phyloP scores from a whole-genome alignment of 2,888 invertebrate species.

The Drosophila niveifrons region DNA sequence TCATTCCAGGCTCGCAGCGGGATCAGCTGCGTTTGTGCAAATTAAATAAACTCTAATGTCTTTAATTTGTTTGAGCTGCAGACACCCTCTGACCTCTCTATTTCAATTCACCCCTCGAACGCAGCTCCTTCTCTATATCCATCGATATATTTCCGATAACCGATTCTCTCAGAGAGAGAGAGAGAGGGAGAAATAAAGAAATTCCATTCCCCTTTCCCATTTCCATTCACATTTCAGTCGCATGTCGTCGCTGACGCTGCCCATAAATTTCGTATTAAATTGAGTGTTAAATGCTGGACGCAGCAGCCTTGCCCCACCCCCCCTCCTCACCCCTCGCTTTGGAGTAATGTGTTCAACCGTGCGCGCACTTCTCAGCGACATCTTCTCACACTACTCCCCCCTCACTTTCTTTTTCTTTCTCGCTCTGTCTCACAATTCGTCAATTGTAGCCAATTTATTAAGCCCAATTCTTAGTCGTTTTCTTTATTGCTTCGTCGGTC shows the following conservation, averaged over 20 bases:
- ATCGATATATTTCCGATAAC: constrained; percentile 34
- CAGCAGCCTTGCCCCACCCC: constrained; percentile 35
- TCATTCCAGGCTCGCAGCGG: constrained; percentile 28
- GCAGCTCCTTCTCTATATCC: constrained; percentile 10
- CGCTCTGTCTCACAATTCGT: constrained; percentile 55
- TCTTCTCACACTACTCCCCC: constrained; percentile 4
- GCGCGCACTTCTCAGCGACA: constrained; percentile 58
- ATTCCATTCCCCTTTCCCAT: not conserved
- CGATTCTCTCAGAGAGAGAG: constrained; percentile 17
- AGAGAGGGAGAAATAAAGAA: not conserved
- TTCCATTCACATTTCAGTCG: constrained; percentile 43
- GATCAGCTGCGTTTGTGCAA: constrained; percentile 70
- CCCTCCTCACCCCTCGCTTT: constrained; percentile 1
- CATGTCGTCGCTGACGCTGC: constrained; percentile 72
- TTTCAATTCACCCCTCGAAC: not conserved
- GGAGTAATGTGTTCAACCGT: constrained; percentile 69
- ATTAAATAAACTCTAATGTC: constrained; percentile 80
- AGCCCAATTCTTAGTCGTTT: constrained; percentile 58
- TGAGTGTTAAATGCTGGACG: constrained; percentile 79
- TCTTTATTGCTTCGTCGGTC: constrained; percentile 44
- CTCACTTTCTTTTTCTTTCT: not conserved
- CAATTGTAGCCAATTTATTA: constrained; percentile 77
- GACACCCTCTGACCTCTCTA: constrained; percentile 3
- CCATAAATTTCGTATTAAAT: constrained; percentile 80
- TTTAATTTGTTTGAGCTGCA: constrained; percentile 74